These are phyloP conservation scores for Chrosomus eos DNA, from an alignment of 2,797 vertebrate genomes.

Conservation along the genomic window DNA sequence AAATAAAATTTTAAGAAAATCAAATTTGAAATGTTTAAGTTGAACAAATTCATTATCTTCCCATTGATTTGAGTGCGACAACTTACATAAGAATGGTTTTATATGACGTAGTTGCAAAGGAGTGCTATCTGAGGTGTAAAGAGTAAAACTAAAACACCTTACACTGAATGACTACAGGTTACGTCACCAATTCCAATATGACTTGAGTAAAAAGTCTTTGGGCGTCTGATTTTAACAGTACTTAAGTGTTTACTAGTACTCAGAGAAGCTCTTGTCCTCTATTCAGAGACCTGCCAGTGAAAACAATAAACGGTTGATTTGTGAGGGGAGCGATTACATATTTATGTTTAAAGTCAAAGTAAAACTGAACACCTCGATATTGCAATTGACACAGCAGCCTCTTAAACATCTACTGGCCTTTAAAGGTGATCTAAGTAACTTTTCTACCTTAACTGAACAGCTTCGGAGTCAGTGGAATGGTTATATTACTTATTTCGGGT, in stretches of 20 bases:
- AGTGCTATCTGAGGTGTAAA: no score
- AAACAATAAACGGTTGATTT: not conserved
- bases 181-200: not conserved
- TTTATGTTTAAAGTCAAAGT: not conserved
- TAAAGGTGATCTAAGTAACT: no score
- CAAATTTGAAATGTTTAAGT: not conserved
- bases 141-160: no score
- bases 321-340: not conserved
- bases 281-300: not conserved
- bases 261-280: not conserved
- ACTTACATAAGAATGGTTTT: not conserved
- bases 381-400: no score
- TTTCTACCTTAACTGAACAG: no score
- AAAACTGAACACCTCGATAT: no score
- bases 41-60: not conserved
- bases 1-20: constrained; percentile 47
- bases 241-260: not conserved
- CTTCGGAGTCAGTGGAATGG: no score
- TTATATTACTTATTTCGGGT: no score
- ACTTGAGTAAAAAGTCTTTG: not conserved
- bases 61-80: not conserved
- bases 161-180: not conserved
- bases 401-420: not conserved
- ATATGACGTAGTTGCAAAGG: not conserved
- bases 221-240: not conserved